phyloP scores from a whole-genome alignment of 2,888 invertebrate genomes.

The Tribolium freemani region DNA sequence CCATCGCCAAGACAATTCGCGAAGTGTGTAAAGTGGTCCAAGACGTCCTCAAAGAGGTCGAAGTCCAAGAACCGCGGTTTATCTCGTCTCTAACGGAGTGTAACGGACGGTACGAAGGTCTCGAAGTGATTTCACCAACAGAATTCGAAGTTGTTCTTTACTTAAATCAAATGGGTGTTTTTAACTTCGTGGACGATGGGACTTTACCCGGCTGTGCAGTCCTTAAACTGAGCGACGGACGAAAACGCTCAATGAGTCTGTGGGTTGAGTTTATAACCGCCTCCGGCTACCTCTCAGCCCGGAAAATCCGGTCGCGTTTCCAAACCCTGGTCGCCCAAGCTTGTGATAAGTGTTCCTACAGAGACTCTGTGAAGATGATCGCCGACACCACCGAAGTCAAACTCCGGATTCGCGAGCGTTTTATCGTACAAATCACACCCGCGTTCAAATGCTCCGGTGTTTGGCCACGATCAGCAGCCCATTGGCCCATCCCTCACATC shows the following conservation, averaged over 20 bases:
- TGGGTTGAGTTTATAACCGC: slow-evolving; percentile 94
- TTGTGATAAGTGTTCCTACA: slow-evolving; percentile 85
- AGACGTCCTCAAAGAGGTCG: slow-evolving; percentile 87
- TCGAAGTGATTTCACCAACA: slow-evolving; percentile 82
- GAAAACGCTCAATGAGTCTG: slow-evolving; percentile 89
- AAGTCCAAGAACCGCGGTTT: slow-evolving; percentile 87
- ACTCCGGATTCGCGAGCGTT: slow-evolving; percentile 82
- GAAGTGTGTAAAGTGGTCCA: slow-evolving; percentile 87
- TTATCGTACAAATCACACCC: slow-evolving; percentile 87
- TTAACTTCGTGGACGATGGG: slow-evolving; percentile 91
- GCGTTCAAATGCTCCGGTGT: slow-evolving; percentile 88
- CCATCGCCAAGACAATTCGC: slow-evolving; percentile 80
- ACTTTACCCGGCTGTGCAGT: slow-evolving; percentile 86
- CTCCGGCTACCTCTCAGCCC: slow-evolving; percentile 85
- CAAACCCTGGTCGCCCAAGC: slow-evolving; percentile 84
- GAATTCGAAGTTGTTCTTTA: slow-evolving; percentile 89
- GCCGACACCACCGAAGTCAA: slow-evolving; percentile 88
- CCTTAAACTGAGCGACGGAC: slow-evolving; percentile 86
- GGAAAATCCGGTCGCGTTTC: slow-evolving; percentile 87
- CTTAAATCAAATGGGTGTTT: slow-evolving; percentile 91
- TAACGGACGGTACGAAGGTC: slow-evolving; percentile 83
- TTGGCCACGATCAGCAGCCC: slow-evolving; percentile 86
- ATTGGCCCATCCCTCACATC: slow-evolving; percentile 85
- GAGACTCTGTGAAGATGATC: slow-evolving; percentile 86
- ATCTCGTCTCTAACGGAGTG: slow-evolving; percentile 84